phyloP scores from a whole-genome alignment of 2,113 vertebrate genomes.

The Cynopterus brachyotis region DNA sequence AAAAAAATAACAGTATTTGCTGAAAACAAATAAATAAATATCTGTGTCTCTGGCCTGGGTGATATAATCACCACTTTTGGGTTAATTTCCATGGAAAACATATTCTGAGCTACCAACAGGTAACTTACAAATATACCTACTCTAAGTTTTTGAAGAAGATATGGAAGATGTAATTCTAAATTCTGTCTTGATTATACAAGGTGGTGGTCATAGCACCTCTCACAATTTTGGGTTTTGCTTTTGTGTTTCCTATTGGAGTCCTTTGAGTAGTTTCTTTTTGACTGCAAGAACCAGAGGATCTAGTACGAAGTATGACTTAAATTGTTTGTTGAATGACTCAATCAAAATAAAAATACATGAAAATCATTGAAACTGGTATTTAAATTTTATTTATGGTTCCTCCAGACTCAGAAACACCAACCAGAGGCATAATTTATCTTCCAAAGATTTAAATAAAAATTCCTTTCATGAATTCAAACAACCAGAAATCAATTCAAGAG shows the following conservation, averaged over 20 bases:
- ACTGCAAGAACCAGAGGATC: too few relatives aligned
- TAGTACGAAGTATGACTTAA: not conserved
- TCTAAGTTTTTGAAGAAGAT: not conserved
- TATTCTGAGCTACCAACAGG: not conserved
- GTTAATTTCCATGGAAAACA: not conserved
- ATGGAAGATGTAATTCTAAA: not conserved
- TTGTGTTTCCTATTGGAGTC: not conserved
- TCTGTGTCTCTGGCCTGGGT: not conserved
- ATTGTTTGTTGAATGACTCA: not conserved
- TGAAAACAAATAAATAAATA: slow-evolving; percentile 7
- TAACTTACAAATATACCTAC: not conserved
- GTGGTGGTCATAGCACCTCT: not conserved
- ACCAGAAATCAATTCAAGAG: not conserved
- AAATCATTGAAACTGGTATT: not conserved
- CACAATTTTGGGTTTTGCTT: not conserved
- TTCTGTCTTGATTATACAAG: not conserved
- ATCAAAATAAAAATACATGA: not conserved
- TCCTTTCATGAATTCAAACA: not conserved
- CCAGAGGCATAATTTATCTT: not conserved
- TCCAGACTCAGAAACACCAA: not conserved
- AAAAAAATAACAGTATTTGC: not conserved
- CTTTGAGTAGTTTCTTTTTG: too few relatives aligned
- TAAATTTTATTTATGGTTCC: not conserved
- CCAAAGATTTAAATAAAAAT: not conserved
- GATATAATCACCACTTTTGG: not conserved